Conservation (phyloP, 2,113 vertebrate genomes). For the Lipotes vexillifer region DNA sequence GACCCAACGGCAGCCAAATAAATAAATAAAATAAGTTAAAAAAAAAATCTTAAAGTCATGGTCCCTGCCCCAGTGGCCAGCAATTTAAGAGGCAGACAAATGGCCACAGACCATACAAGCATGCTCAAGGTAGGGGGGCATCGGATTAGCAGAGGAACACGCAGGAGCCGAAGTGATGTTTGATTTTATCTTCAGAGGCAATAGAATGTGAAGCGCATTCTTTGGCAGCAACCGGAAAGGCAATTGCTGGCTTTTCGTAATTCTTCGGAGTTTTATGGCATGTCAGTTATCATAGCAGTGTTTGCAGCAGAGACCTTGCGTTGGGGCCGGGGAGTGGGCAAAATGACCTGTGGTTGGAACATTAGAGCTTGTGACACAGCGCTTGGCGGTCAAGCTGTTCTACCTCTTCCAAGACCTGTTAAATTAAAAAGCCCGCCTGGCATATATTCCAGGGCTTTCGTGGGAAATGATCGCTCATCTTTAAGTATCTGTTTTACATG, state of each 20-base stretch:
- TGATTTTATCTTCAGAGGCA: conserved; percentile 60
- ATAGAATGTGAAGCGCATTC: conserved; percentile 22
- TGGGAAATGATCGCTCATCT: conserved; percentile 64
- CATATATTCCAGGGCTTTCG: conserved; percentile 22
- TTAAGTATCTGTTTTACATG: conserved; percentile 62
- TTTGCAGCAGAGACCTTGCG: neutral
- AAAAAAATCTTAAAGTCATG: too few relatives aligned
- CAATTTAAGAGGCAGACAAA: neutral
- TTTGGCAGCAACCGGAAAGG: neutral
- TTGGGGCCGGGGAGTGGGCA: neutral
- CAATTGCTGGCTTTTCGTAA: neutral
- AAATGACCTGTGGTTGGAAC: neutral
- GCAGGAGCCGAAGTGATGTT: neutral
- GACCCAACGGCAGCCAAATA: too few relatives aligned
- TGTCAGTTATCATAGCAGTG: neutral
- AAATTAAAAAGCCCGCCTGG: conserved; percentile 45
- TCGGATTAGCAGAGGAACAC: neutral
- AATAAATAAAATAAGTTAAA: too few relatives aligned
- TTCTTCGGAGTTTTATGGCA: neutral
- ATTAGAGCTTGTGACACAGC: conserved; percentile 10
- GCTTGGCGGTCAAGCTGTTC: conserved; percentile 20
- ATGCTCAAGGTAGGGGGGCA: neutral
- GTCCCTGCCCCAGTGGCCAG: neutral
- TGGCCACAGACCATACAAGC: neutral
- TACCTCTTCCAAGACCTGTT: conserved; percentile 45